Evolutionary conservation across 1,140 invertebrate genomes (phyloP).

Genomic region (Gonatopus flavifemur): DNA sequence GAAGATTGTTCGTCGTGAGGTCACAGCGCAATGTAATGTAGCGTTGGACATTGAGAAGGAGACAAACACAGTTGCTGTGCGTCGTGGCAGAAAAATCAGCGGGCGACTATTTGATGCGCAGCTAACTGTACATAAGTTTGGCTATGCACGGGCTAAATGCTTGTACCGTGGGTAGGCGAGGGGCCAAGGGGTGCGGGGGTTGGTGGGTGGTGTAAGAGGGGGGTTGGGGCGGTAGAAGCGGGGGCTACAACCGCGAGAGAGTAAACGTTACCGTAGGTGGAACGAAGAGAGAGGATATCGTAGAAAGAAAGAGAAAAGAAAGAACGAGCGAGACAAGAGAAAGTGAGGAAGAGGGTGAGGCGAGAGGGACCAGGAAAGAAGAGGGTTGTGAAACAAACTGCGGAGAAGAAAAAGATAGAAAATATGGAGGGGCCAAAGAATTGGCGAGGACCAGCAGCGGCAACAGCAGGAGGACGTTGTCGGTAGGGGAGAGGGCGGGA

Average conservation of each 20-base stretch:
- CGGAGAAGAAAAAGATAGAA: constrained; percentile 19
- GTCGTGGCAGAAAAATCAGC: constrained; percentile 34
- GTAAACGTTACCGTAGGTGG: not conserved
- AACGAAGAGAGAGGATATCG: too few relatives aligned
- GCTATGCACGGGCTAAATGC: constrained; percentile 51
- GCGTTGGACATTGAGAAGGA: too few relatives aligned
- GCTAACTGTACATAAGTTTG: constrained; percentile 55
- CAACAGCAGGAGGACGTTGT: constrained; percentile 31
- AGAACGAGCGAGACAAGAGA: constrained; percentile 7
- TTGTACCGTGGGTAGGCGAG: too few relatives aligned
- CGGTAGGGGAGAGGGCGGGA: not conserved
- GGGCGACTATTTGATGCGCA: constrained; percentile 39
- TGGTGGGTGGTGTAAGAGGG: not conserved
- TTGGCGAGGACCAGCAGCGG: constrained; percentile 47
- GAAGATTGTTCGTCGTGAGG: not conserved
- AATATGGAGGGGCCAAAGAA: constrained; percentile 44
- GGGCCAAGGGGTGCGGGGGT: constrained; percentile 15
- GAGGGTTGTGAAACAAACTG: constrained; percentile 27
- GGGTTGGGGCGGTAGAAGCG: constrained; percentile 1
- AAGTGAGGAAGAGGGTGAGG: constrained; percentile 11
- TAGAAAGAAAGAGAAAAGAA: constrained; percentile 13
- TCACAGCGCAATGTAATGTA: not conserved
- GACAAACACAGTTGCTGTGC: too few relatives aligned
- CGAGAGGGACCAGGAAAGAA: constrained; percentile 21
- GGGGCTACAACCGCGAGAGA: not conserved